Percentiles rank a stretch among this genome's conserved stretches.
Evolutionary conservation across 2,797 vertebrate species (phyloP).

Genomic region (Lindbergichthys nudifrons): DNA sequence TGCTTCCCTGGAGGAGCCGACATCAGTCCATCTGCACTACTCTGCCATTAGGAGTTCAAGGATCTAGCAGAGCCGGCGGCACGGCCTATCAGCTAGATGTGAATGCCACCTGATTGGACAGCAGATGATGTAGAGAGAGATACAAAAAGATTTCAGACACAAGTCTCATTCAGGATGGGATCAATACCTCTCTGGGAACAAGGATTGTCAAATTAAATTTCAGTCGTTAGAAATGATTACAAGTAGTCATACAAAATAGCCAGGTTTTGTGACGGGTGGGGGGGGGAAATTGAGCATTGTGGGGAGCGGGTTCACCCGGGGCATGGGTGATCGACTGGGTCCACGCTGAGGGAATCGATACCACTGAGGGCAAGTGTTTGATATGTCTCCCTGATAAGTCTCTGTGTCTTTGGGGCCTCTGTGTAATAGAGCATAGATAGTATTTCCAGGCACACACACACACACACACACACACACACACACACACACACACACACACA

Average conservation of each 20-base stretch:
- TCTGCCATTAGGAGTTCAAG: conserved; percentile 75
- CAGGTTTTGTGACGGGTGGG: conserved; percentile 68
- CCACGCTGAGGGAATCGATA: conserved; percentile 76
- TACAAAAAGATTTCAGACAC: conserved; percentile 71
- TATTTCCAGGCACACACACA: conserved; percentile 58
- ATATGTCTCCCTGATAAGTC: conserved; percentile 79
- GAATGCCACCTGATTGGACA: conserved; percentile 72
- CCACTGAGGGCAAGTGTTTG: conserved; percentile 76
- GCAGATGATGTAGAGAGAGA: conserved; percentile 69
- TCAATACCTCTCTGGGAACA: conserved; percentile 81
- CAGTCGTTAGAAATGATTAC: conserved; percentile 83
- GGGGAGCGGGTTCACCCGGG: conserved; percentile 67
- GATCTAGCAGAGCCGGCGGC: conserved; percentile 43
- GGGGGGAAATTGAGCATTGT: conserved; percentile 69
- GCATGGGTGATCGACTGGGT: conserved; percentile 76
- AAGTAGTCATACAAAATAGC: conserved; percentile 77
- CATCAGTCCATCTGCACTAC: conserved; percentile 74
- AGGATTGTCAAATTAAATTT: conserved; percentile 84
- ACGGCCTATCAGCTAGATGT: conserved; percentile 59
- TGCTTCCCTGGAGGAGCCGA: conserved; percentile 60
- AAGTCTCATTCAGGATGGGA: conserved; percentile 62
- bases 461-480: conserved; percentile 27
- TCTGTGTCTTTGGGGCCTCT: conserved; percentile 68
- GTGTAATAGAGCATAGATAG: conserved; percentile 66
- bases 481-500: conserved; percentile 23